Conservation (phyloP, 1,140 invertebrate genomes). For the Zaprionus capensis region DNA sequence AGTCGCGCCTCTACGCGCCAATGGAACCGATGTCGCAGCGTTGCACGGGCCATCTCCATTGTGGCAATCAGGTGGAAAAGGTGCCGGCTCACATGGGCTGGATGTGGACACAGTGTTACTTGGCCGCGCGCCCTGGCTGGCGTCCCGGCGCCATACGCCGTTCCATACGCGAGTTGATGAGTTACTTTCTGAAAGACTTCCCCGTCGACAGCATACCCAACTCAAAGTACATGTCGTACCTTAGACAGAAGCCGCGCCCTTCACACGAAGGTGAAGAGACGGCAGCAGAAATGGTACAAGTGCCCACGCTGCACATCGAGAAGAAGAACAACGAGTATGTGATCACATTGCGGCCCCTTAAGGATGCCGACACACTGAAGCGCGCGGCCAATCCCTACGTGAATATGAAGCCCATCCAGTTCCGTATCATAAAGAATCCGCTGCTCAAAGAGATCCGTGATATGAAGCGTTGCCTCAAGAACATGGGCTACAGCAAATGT, state of each 20-base stretch:
- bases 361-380: constrained; percentile 47
- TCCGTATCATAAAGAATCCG: constrained; percentile 70
- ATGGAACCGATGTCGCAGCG: neutral
- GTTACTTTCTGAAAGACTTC: constrained; percentile 74
- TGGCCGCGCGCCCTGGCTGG: constrained; percentile 60
- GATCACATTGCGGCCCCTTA: constrained; percentile 75
- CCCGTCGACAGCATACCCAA: constrained; percentile 69
- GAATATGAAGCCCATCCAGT: constrained; percentile 77
- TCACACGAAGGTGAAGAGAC: constrained; percentile 2
- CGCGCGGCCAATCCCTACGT: constrained; percentile 71
- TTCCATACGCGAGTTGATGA: constrained; percentile 73
- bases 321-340: constrained; percentile 77
- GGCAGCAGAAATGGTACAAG: constrained; percentile 52
- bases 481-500: constrained; percentile 76
- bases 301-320: constrained; percentile 74
- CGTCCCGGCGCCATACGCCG: constrained; percentile 75
- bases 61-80: constrained; percentile 16
- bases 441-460: constrained; percentile 55
- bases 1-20: constrained; percentile 42
- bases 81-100: constrained; percentile 82
- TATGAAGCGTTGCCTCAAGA: constrained; percentile 70
- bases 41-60: constrained; percentile 8
- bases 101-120: constrained; percentile 72
- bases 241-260: constrained; percentile 24
- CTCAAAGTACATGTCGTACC: constrained; percentile 67